Percentiles rank a stretch among this genome's conserved stretches.
Conservation (phyloP, 2,888 invertebrate species). For the Melanostoma mellinum region DNA sequence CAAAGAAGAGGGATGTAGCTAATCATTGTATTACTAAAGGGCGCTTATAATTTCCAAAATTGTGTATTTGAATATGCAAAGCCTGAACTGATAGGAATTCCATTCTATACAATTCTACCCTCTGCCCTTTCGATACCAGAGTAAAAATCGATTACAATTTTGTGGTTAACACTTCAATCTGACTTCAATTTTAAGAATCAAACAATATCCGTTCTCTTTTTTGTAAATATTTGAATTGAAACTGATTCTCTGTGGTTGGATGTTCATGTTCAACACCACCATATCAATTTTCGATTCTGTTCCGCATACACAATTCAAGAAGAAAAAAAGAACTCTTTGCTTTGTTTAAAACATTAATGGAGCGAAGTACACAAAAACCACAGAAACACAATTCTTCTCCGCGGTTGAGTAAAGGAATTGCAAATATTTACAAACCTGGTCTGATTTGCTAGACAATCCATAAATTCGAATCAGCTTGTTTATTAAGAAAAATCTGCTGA, state of each 20-base stretch:
- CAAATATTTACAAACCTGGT: constrained; percentile 39
- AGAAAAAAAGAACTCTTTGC: constrained; percentile 1
- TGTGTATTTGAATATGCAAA: background rate
- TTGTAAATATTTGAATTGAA: constrained; percentile 51
- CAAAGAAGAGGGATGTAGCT: no score
- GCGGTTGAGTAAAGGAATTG: constrained; percentile 47
- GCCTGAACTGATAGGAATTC: background rate
- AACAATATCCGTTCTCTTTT: constrained; percentile 55
- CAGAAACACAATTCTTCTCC: constrained; percentile 45
- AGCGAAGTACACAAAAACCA: constrained; percentile 39
- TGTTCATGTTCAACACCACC: constrained; percentile 1
- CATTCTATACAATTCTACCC: constrained; percentile 22
- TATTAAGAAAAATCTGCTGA: background rate
- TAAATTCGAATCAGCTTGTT: constrained; percentile 37
- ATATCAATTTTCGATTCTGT: constrained; percentile 11
- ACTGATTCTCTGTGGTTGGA: constrained; percentile 46
- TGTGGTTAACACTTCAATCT: constrained; percentile 55
- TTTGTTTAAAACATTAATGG: constrained; percentile 35
- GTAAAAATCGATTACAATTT: constrained; percentile 34
- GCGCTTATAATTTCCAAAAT: no score
- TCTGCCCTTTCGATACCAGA: background rate
- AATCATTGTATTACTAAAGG: no score
- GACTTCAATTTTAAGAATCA: constrained; percentile 49
- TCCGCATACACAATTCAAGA: background rate
- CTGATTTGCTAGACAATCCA: background rate